phyloP scores from a whole-genome alignment of 2,113 vertebrate genomes.

The Ciconia boyciana region DNA sequence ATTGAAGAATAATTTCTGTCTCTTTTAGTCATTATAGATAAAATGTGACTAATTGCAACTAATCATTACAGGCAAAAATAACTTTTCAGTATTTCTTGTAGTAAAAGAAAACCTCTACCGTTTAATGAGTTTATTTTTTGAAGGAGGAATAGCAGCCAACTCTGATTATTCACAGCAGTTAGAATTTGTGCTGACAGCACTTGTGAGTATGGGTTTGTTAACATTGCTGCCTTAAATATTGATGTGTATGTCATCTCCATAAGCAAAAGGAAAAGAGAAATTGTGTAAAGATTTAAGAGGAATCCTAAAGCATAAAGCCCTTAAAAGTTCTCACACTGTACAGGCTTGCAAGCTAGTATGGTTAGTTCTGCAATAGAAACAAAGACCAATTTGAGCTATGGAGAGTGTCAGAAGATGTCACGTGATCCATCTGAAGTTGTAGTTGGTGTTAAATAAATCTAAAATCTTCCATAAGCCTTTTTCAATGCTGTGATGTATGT shows the following conservation, averaged over 20 bases:
- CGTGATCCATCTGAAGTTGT: not conserved
- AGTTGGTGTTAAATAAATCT: not conserved
- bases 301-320: not conserved
- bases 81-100: not conserved
- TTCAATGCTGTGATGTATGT: not conserved
- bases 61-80: not conserved
- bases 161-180: not conserved
- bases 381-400: not conserved
- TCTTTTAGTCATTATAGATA: not conserved
- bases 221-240: not conserved
- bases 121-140: not conserved
- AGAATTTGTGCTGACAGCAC: not conserved
- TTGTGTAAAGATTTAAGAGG: not conserved
- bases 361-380: not conserved
- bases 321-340: not conserved
- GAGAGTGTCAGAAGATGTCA: not conserved
- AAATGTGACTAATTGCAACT: not conserved
- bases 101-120: not conserved
- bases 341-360: not conserved
- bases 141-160: not conserved
- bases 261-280: not conserved
- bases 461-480: not conserved
- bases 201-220: not conserved
- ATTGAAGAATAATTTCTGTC: not conserved
- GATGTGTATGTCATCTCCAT: not conserved